These are phyloP conservation scores for Acleris sparsana DNA, from an alignment of 2,888 invertebrate genomes.

Conservation along the genomic window DNA sequence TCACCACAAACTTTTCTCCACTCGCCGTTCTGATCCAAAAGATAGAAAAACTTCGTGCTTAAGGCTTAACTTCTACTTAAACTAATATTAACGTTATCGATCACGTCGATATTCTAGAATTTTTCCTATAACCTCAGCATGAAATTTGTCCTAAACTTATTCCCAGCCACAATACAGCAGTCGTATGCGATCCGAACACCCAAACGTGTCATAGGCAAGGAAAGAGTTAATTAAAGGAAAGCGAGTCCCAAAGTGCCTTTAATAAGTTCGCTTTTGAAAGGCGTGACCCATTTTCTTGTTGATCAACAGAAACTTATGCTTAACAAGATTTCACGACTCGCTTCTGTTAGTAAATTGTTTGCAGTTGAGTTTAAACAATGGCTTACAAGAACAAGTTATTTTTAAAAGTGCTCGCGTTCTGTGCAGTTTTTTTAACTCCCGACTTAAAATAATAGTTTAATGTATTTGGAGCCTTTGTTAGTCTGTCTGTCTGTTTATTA, in stretches of 20 bases:
- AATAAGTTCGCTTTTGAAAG: conserved; percentile 30
- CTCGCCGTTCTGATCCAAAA: background rate
- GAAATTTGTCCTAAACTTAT: conserved; percentile 12
- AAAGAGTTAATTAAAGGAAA: conserved; percentile 22
- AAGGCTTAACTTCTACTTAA: conserved; percentile 5
- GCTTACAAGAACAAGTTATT: background rate
- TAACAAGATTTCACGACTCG: conserved; percentile 22
- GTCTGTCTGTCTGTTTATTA: no score
- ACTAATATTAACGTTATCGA: conserved; percentile 6
- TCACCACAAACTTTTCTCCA: conserved; percentile 14
- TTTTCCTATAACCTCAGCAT: conserved; percentile 9
- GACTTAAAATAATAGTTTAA: no score
- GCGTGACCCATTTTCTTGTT: conserved; percentile 24
- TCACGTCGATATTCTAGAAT: conserved; percentile 15
- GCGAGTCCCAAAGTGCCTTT: conserved; percentile 25
- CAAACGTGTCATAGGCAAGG: no score
- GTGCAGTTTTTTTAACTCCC: no score
- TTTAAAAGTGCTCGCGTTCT: no score
- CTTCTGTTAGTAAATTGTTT: conserved; percentile 24
- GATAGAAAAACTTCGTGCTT: conserved; percentile 2
- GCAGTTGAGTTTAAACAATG: conserved; percentile 11
- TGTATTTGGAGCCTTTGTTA: no score
- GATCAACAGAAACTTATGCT: conserved; percentile 28
- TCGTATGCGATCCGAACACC: no score
- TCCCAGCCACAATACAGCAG: no score